These are phyloP conservation scores for Heliconius nattereri DNA, from an alignment of 1,140 invertebrate genomes.

Conservation along the genomic window DNA sequence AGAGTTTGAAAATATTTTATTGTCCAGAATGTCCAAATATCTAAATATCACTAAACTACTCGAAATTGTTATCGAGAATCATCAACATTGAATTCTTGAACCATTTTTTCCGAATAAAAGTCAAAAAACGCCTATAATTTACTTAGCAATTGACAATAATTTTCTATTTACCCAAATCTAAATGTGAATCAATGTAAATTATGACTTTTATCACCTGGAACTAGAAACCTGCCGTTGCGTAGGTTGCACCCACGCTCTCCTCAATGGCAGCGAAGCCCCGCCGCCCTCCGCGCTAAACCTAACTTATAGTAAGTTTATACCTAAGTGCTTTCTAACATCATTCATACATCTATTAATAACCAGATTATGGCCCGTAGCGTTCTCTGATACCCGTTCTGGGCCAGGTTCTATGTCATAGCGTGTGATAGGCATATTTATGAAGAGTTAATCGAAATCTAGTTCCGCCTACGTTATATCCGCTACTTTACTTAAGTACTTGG, in stretches of 20 bases:
- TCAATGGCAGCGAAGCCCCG: conserved; percentile 29
- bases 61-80: too few relatives aligned
- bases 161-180: conserved; percentile 29
- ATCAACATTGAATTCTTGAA: too few relatives aligned
- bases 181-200: conserved; percentile 29
- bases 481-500: conserved; percentile 18
- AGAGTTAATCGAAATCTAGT: conserved; percentile 29
- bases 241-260: conserved; percentile 35
- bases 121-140: background rate
- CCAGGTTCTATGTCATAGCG: conserved; percentile 25
- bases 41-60: too few relatives aligned
- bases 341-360: conserved; percentile 43
- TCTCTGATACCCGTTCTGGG: conserved; percentile 27
- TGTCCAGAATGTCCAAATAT: too few relatives aligned
- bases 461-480: conserved; percentile 23
- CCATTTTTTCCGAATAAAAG: background rate
- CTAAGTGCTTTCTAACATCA: conserved; percentile 42
- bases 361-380: conserved; percentile 27
- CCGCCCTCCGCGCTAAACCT: conserved; percentile 23
- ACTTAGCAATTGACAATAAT: conserved; percentile 2
- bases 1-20: too few relatives aligned
- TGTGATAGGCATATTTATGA: conserved; percentile 43
- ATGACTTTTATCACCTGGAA: conserved; percentile 14
- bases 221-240: conserved; percentile 20
- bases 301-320: conserved; percentile 16